Conservation (phyloP, 2,888 invertebrate species). For the Timandra comae region DNA sequence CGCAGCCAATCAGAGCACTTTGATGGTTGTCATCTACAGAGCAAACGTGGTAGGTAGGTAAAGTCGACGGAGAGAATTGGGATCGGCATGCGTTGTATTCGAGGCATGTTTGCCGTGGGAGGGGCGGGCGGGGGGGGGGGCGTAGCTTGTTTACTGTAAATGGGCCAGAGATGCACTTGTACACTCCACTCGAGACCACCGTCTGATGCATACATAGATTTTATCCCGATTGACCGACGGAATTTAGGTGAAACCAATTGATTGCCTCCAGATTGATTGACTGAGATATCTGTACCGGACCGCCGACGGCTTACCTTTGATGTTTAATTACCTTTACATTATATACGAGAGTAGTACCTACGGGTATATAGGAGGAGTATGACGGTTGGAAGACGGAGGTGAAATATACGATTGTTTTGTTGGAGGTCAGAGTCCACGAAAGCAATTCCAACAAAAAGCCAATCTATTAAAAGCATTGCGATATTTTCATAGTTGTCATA, state of each 20-base stretch:
- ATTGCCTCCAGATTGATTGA: not conserved
- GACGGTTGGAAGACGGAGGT: too few relatives aligned
- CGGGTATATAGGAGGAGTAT: too few relatives aligned
- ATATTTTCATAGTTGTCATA: not conserved
- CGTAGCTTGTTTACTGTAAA: constrained; percentile 21
- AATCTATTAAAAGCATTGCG: too few relatives aligned
- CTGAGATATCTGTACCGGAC: too few relatives aligned
- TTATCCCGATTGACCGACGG: constrained; percentile 8
- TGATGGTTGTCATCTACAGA: constrained; percentile 18
- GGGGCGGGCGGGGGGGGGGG: not conserved
- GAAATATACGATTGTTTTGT: too few relatives aligned
- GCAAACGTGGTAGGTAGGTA: constrained; percentile 20
- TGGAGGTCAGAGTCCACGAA: too few relatives aligned
- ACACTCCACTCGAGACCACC: constrained; percentile 6
- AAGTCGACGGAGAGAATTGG: constrained; percentile 16
- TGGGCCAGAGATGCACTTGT: constrained; percentile 22
- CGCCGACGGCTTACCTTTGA: constrained; percentile 3
- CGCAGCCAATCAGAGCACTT: constrained; percentile 18
- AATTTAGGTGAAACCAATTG: constrained; percentile 2
- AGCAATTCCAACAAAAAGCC: too few relatives aligned
- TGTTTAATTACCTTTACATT: too few relatives aligned
- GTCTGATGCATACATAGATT: constrained; percentile 13
- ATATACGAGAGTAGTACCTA: too few relatives aligned
- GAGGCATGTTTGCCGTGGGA: constrained; percentile 22
- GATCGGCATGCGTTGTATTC: constrained; percentile 25